Evolutionary conservation across 2,888 invertebrate species (phyloP), one percentile per base, ranked within the genome.

Genomic region (Agrotis segetum): DNA sequence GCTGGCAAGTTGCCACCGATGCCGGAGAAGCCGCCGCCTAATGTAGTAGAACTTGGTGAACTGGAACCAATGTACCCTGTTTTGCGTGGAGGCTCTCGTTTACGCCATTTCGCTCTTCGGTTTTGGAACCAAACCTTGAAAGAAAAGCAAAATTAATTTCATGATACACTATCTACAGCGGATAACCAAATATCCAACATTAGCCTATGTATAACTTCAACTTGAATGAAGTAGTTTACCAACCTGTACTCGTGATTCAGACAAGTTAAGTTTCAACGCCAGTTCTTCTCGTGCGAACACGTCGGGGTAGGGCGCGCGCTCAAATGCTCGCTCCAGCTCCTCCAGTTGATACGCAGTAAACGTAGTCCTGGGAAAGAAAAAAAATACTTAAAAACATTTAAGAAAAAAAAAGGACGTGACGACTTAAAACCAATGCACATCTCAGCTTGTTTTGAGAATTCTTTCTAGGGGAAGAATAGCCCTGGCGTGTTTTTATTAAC

Each of bases 271-370:
- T 91, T 99, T 98, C 56, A 99, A 96, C 63, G 99, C 99, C 71
- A 99, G 95, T 91, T 99, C 99, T 92, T 99, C 99, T 71, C 99
- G 96, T 2, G 99, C 99, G 89, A 99, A 99, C 1, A 99, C 99
- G 92, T 99, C 99, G 0, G 99, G 99, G 90, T 99, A 99, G 0
- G 99, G 99, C 0, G 99, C 99, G 49, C 99, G 97, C 91, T 99
- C 99, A 90, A 99, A 99, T 0, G 99, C 99, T 59, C 99, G 96
- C 91, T 99, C 99, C 88, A 99, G 93, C 89, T 99, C 99, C 91
- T 99, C 99, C 77, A 99, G 95, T 92, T 99, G 99, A 90, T 98
- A 99, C 0, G 99, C 99, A 7, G 99, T 99, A 90, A 99, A 99
- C 9, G 99, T 99, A 2, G 99, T 99, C 93, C 99, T 99, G 96